phyloP scores from a whole-genome alignment of 2,797 vertebrate genomes.

The Apogon talboti region DNA sequence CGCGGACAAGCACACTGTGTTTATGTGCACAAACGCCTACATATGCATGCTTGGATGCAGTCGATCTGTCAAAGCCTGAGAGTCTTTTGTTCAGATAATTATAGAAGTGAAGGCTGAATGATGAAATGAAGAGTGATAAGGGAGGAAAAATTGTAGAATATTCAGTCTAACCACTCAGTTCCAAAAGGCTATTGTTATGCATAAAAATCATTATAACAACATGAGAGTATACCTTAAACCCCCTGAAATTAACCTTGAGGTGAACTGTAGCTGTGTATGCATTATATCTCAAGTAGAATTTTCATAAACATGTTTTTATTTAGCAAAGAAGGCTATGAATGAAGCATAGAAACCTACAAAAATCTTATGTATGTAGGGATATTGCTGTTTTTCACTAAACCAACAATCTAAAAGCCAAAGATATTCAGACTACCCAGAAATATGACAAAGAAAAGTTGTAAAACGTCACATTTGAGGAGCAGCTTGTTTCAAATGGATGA shows the following conservation, averaged over 20 bases:
- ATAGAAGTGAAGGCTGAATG: conserved; percentile 65
- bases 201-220: conserved; percentile 1
- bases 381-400: too few relatives aligned
- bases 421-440: too few relatives aligned
- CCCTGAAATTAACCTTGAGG: not conserved
- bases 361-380: too few relatives aligned
- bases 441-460: too few relatives aligned
- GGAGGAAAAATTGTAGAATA: conserved; percentile 10
- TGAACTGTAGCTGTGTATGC: not conserved
- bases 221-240: not conserved
- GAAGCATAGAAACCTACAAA: too few relatives aligned
- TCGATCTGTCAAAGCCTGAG: conserved; percentile 58
- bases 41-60: conserved; percentile 49
- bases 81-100: conserved; percentile 71
- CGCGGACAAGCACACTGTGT: not conserved
- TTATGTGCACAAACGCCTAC: conserved; percentile 52
- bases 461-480: too few relatives aligned
- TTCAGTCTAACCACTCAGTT: conserved; percentile 30
- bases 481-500: too few relatives aligned
- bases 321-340: too few relatives aligned
- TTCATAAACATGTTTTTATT: too few relatives aligned
- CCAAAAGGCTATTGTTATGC: conserved; percentile 10
- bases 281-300: too few relatives aligned
- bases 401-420: too few relatives aligned
- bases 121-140: conserved; percentile 51